These are phyloP conservation scores for Charaxes varanes DNA, from an alignment of 1,140 invertebrate species.

Conservation along the genomic window DNA sequence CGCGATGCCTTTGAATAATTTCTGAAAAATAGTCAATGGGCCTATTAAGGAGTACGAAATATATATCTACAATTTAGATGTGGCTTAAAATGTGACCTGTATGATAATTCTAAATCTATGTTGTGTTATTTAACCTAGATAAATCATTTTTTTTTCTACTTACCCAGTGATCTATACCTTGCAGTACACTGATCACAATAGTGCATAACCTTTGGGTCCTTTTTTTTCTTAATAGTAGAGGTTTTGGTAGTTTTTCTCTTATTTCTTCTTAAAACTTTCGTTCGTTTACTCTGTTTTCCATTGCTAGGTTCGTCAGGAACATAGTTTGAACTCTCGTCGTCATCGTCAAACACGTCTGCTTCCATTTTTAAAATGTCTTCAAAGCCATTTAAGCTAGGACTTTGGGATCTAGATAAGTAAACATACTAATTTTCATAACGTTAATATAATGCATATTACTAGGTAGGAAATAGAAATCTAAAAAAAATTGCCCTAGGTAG, in stretches of 20 bases:
- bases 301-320: conserved; percentile 30
- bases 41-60: too few relatives aligned
- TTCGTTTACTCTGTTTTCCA: conserved; percentile 26
- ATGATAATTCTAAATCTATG: neutral
- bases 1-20: too few relatives aligned
- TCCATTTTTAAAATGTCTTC: conserved; percentile 38
- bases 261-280: conserved; percentile 9
- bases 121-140: neutral
- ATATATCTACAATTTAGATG: too few relatives aligned
- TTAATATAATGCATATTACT: too few relatives aligned
- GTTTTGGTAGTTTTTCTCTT: conserved; percentile 13
- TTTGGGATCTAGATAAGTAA: conserved; percentile 31
- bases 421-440: neutral
- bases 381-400: conserved; percentile 30
- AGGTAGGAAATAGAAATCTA: too few relatives aligned
- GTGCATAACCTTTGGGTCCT: conserved; percentile 41
- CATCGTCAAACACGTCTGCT: conserved; percentile 35
- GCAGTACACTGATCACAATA: conserved; percentile 56
- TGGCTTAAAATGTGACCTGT: too few relatives aligned
- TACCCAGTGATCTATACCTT: conserved; percentile 52
- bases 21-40: too few relatives aligned
- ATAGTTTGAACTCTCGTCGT: conserved; percentile 32
- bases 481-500: too few relatives aligned
- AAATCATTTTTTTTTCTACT: conserved; percentile 17
- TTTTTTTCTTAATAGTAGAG: conserved; percentile 23